Evolutionary conservation across 2,113 vertebrate species (phyloP), one percentile per base, ranked within the genome.

Genomic region (Nycticryphes semicollaris): DNA sequence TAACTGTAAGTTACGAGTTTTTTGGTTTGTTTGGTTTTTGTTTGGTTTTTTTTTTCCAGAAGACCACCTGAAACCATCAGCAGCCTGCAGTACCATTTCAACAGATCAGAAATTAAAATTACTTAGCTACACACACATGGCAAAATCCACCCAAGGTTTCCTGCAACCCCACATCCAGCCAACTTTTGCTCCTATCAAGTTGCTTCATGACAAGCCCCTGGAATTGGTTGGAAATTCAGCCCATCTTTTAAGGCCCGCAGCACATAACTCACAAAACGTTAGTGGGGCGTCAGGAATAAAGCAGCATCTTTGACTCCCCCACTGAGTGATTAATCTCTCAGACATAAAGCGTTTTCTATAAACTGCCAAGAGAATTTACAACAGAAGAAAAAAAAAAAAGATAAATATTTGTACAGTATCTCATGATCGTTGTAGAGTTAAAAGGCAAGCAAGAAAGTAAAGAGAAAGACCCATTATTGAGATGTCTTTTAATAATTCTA

Each of bases 241-340:
- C 82, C n/a, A 24, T 35, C 56, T 51, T 45, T 48, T 57, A 63
- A 57, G 73, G 24, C 11, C 64, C 66, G 45, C 8, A 84, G 53
- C 25, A 33, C 19, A 6, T 15, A 53, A 63, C 18, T 24, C 1
- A 4, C 14, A 53, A 56, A 75, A 68, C 1, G 2, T 75, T 22
- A 48, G 30, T 27, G 24, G 33, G 35, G 18, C 18, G 20, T 54
- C 43, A 70, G 67, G 15, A 84, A 74, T 14, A 37, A 6, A 28
- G 0, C 1, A 16, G 2, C 6, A 39, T 15, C 16, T 62, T 69
- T 72, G 14, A 54, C 10, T 68, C 6, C 7, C 5, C 8, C 25
- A 7, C 72, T 72, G 21, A 45, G 20, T 30, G 77, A 82, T 33
- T 64, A 39, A 76, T 23, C n/a, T 57, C 57, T 84, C 50, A 43